phyloP scores from a whole-genome alignment of 2,113 vertebrate genomes.

The Mellivora capensis region DNA sequence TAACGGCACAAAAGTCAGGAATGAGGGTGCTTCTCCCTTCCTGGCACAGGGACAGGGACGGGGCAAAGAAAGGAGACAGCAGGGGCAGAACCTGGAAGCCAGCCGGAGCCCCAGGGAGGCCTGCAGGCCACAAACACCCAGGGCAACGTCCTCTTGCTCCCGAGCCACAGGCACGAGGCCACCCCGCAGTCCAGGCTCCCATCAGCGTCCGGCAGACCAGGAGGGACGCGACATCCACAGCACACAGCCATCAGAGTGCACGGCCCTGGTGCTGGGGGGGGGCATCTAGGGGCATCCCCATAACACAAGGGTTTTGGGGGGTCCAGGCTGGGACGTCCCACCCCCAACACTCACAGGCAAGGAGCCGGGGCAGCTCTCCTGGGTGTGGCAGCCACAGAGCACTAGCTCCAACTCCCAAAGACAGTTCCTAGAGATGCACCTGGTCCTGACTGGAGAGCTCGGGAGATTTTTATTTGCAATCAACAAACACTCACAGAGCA shows the following conservation, averaged over 20 bases:
- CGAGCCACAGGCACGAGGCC: no score
- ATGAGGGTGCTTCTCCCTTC: not conserved
- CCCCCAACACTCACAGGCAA: not conserved
- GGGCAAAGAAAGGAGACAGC: not conserved
- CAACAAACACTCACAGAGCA: not conserved
- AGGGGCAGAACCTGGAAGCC: not conserved
- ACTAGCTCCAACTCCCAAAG: not conserved
- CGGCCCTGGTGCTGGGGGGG: not conserved
- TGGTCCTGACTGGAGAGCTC: fast-evolving
- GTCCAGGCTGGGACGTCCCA: not conserved
- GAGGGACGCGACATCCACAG: no score
- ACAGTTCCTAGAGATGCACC: not conserved
- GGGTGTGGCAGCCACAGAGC: fast-evolving
- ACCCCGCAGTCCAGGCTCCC: not conserved
- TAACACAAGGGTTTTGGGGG: not conserved
- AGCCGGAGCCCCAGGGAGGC: no score
- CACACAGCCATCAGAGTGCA: not conserved
- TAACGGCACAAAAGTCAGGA: not conserved
- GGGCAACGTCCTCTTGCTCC: no score
- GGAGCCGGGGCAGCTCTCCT: not conserved
- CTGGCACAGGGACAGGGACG: fast-evolving
- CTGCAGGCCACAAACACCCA: not conserved
- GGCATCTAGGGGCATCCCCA: not conserved
- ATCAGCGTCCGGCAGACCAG: no score
- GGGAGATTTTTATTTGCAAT: conserved; percentile 36